Percentiles rank a stretch among this genome's conserved stretches.
phyloP scores from a whole-genome alignment of 2,888 invertebrate genomes.

The Lacanobia wlatinum region DNA sequence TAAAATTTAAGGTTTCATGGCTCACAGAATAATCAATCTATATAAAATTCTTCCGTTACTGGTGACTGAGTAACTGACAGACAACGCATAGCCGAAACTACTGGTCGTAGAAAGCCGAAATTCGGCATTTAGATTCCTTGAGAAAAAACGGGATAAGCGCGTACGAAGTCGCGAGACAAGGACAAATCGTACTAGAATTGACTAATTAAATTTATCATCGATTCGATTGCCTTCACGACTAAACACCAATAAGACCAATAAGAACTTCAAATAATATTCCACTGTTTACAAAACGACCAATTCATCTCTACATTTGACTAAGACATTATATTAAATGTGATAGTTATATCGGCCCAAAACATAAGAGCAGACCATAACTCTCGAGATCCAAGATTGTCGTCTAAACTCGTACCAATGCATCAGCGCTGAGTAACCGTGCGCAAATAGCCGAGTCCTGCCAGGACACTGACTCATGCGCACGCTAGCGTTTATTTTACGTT shows the following conservation, averaged over 20 bases:
- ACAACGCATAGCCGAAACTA: too few relatives aligned
- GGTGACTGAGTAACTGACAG: too few relatives aligned
- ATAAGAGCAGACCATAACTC: conserved; percentile 52
- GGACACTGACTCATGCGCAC: conserved; percentile 79
- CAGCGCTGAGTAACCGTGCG: conserved; percentile 80
- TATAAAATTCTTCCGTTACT: too few relatives aligned
- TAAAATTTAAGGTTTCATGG: neutral
- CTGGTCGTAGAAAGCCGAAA: too few relatives aligned
- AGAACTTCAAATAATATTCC: neutral
- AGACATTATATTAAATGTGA: conserved; percentile 29
- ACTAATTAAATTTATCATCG: too few relatives aligned
- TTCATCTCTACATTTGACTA: conserved; percentile 1
- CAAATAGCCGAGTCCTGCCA: conserved; percentile 83
- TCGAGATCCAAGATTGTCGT: conserved; percentile 69
- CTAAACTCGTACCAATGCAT: conserved; percentile 78
- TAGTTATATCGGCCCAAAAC: conserved; percentile 53
- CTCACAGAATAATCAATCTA: neutral
- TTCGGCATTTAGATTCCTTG: too few relatives aligned
- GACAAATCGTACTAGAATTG: too few relatives aligned
- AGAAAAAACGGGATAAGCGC: too few relatives aligned
- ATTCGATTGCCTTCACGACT: too few relatives aligned
- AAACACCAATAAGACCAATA: neutral
- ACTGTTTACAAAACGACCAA: conserved; percentile 18
- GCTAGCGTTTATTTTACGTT: conserved; percentile 70
- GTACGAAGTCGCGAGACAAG: too few relatives aligned